Evolutionary conservation across 1,140 invertebrate genomes (phyloP).

Genomic region (Condylostylus longicornis): DNA sequence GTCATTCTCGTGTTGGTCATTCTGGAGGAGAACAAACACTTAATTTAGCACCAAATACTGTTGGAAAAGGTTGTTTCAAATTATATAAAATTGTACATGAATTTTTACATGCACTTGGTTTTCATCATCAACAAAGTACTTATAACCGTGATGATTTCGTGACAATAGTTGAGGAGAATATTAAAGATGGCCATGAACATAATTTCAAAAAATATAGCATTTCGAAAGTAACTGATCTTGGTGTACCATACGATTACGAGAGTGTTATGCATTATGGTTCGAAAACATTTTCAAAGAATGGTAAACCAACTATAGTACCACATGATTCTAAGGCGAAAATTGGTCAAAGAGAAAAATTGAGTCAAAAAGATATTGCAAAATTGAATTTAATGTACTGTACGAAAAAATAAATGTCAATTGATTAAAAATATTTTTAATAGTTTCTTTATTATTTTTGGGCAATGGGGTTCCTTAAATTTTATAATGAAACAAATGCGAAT

Average conservation of each 20-base stretch:
- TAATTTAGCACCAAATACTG: constrained; percentile 59
- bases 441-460: too few species aligned
- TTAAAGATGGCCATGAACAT: constrained; percentile 42
- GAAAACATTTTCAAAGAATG: constrained; percentile 46
- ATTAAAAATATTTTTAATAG: too few species aligned
- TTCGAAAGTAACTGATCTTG: constrained; percentile 45
- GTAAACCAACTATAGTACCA: constrained; percentile 40
- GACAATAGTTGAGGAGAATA: constrained; percentile 47
- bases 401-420: too few species aligned
- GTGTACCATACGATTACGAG: constrained; percentile 47
- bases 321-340: constrained; percentile 31
- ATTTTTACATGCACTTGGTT: constrained; percentile 54
- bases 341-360: constrained; percentile 49
- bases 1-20: constrained; percentile 64
- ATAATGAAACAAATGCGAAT: too few species aligned
- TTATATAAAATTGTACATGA: constrained; percentile 48
- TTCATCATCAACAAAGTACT: constrained; percentile 57
- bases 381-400: constrained; percentile 54
- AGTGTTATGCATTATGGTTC: constrained; percentile 59
- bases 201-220: constrained; percentile 56
- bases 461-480: too few species aligned
- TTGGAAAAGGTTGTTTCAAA: constrained; percentile 50
- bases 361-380: constrained; percentile 47
- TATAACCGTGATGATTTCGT: constrained; percentile 54
- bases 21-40: constrained; percentile 47